Evolutionary conservation across 2,888 invertebrate genomes (phyloP).

Genomic region (Synanthedon vespiformis): DNA sequence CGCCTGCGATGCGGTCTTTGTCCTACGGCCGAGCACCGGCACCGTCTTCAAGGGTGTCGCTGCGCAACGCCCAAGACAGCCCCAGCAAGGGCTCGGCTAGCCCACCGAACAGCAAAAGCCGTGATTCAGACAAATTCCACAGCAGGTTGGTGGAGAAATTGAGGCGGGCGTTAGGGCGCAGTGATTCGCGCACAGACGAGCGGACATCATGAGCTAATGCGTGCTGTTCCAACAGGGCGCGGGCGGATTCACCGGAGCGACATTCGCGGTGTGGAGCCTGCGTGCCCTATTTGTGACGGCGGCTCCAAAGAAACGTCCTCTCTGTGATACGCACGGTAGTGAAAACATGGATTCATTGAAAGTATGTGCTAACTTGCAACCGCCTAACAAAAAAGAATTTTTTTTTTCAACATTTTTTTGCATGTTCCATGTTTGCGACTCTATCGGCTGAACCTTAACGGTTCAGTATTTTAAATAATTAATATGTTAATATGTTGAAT

Average conservation of each 20-base stretch:
- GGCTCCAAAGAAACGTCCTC: slow-evolving; percentile 31
- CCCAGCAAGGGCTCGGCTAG: slow-evolving; percentile 77
- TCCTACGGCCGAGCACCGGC: slow-evolving; percentile 59
- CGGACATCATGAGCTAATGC: slow-evolving; percentile 67
- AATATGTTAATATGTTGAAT: slow-evolving; percentile 41
- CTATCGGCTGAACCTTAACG: neutral
- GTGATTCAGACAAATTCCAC: slow-evolving; percentile 81
- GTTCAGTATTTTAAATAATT: slow-evolving; percentile 23
- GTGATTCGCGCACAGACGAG: slow-evolving; percentile 59
- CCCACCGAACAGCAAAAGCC: slow-evolving; percentile 66
- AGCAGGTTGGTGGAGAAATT: slow-evolving; percentile 83
- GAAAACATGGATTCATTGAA: slow-evolving; percentile 37
- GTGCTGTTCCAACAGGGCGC: slow-evolving; percentile 64
- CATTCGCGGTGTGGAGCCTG: slow-evolving; percentile 55
- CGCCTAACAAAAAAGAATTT: slow-evolving; percentile 17
- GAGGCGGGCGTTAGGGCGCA: slow-evolving; percentile 76
- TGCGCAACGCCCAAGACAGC: slow-evolving; percentile 73
- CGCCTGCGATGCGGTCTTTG: slow-evolving; percentile 74
- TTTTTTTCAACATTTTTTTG: slow-evolving; percentile 31
- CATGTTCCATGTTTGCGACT: slow-evolving; percentile 23
- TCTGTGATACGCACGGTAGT: slow-evolving; percentile 55
- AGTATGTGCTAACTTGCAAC: slow-evolving; percentile 44
- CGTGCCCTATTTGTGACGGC: slow-evolving; percentile 60
- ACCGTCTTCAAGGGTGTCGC: slow-evolving; percentile 70
- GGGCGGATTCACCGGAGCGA: slow-evolving; percentile 55